phyloP scores from a whole-genome alignment of 2,888 invertebrate genomes.

The Tolmerus cingulatus region DNA sequence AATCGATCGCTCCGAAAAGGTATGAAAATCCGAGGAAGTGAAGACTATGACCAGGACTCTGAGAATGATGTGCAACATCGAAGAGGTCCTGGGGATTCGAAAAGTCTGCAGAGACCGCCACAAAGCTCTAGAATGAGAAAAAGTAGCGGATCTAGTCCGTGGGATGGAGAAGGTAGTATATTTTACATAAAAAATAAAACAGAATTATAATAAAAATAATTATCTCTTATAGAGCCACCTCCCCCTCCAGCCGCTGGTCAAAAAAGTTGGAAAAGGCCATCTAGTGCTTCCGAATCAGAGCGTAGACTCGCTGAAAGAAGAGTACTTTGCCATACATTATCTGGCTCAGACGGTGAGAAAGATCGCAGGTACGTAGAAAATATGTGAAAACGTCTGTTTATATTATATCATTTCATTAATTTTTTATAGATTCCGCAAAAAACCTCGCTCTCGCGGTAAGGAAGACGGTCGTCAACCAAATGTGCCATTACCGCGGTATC shows the following conservation, averaged over 20 bases:
- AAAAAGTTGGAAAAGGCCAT: slow-evolving; percentile 67
- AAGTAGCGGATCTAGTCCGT: slow-evolving; percentile 65
- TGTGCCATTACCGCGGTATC: slow-evolving; percentile 49
- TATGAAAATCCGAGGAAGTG: slow-evolving; percentile 59
- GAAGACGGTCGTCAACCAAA: slow-evolving; percentile 57
- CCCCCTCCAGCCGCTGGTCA: slow-evolving; percentile 54
- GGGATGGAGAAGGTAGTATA: slow-evolving; percentile 66
- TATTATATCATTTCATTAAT: background rate
- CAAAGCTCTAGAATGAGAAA: slow-evolving; percentile 56
- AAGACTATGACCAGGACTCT: slow-evolving; percentile 66
- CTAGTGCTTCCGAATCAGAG: slow-evolving; percentile 67
- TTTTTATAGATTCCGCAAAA: slow-evolving; percentile 60
- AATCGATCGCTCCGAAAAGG: slow-evolving; percentile 60
- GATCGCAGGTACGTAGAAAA: slow-evolving; percentile 63
- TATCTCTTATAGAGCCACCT: slow-evolving; percentile 53
- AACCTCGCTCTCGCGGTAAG: slow-evolving; percentile 64
- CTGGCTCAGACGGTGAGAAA: slow-evolving; percentile 68
- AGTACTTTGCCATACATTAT: slow-evolving; percentile 57
- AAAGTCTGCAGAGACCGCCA: slow-evolving; percentile 60
- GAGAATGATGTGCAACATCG: slow-evolving; percentile 63
- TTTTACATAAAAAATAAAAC: background rate
- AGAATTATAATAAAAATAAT: background rate
- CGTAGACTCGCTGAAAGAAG: slow-evolving; percentile 62
- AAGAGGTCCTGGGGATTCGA: slow-evolving; percentile 52
- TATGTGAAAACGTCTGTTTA: background rate